Conservation (phyloP, 37 sponge, comb jelly and placozoan species). For the Beroe forskalii region DNA sequence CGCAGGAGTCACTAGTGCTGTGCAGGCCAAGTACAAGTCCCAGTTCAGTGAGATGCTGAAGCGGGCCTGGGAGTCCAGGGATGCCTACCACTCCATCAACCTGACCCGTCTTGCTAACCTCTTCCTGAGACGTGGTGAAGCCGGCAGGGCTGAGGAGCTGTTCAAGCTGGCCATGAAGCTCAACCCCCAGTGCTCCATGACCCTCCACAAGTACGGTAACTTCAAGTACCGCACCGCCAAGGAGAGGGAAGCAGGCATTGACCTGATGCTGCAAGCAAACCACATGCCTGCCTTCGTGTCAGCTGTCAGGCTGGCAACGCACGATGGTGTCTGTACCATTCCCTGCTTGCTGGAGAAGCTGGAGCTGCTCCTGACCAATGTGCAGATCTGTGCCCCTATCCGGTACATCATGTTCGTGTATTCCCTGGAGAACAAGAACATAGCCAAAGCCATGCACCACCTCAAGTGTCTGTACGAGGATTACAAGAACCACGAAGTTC, state of each 20-base stretch:
- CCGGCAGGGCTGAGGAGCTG: background rate
- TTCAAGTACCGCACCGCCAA: background rate
- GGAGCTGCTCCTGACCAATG: background rate
- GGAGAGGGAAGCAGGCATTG: background rate
- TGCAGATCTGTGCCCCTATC: background rate
- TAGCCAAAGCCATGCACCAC: slow-evolving; percentile 30
- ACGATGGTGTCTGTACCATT: background rate
- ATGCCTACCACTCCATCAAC: slow-evolving; percentile 25
- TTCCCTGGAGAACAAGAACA: background rate
- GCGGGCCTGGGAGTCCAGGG: slow-evolving; percentile 27
- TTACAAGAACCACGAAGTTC: background rate
- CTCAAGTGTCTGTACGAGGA: slow-evolving; percentile 5
- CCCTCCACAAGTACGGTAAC: slow-evolving; percentile 44
- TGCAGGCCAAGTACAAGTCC: background rate
- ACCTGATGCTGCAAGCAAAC: slow-evolving; percentile 42
- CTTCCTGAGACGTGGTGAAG: background rate
- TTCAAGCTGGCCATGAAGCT: slow-evolving; percentile 38
- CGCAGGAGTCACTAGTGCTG: background rate
- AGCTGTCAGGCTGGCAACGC: background rate
- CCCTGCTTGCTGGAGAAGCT: background rate
- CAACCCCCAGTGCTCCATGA: slow-evolving; percentile 11
- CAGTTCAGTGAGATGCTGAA: background rate
- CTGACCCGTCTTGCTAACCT: background rate
- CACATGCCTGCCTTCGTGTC: slow-evolving; percentile 34
- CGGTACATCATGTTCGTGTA: slow-evolving; percentile 16